These are phyloP conservation scores for Callospermophilus lateralis DNA, from an alignment of 2,113 vertebrate species.

Conservation along the genomic window DNA sequence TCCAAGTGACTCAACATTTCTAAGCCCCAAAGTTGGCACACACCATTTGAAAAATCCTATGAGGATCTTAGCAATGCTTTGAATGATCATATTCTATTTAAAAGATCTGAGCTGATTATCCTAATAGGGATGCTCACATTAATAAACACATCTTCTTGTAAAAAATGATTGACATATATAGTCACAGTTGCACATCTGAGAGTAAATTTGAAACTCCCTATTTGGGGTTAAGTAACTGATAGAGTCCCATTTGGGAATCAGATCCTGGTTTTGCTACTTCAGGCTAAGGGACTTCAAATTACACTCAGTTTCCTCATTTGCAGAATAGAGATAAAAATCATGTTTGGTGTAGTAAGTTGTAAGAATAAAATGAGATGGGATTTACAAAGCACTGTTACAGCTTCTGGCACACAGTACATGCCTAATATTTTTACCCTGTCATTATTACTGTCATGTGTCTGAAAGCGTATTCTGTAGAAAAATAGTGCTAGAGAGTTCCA, in stretches of 20 bases:
- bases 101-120: background rate
- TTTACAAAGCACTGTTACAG: background rate
- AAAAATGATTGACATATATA: background rate
- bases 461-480: background rate
- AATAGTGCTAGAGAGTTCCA: background rate
- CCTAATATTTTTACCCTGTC: background rate
- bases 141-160: background rate
- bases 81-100: background rate
- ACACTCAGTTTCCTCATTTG: background rate
- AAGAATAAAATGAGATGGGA: background rate
- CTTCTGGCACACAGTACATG: rapidly evolving
- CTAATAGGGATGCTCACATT: background rate
- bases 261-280: background rate
- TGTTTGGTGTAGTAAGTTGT: background rate
- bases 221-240: background rate
- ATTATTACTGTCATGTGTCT: background rate
- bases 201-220: background rate
- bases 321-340: background rate
- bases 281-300: background rate
- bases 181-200: rapidly evolving
- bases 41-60: background rate
- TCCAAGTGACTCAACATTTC: background rate
- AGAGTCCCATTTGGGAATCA: background rate
- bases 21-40: background rate
- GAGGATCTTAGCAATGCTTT: background rate